Evolutionary conservation across 2,113 vertebrate genomes (phyloP), one percentile per base, ranked within the genome.

Genomic region (Microcebus lehilahytsara): DNA sequence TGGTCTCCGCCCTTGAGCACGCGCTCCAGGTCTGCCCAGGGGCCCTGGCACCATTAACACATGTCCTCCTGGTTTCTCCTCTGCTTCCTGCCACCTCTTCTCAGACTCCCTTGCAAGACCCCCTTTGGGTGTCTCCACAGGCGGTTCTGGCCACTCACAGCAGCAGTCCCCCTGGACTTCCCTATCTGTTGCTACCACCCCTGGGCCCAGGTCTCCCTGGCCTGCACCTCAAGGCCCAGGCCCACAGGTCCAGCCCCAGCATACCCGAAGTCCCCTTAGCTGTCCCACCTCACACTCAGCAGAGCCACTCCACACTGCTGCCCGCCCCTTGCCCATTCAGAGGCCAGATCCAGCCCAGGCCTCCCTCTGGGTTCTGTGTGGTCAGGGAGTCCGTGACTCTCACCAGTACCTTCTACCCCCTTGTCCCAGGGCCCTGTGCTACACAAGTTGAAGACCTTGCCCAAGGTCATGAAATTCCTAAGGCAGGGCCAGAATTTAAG

Each of bases 281-380:
- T 42, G 4, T 32, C 32, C 37, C 5, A 0, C 49, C 0, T 27
- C 2, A 0, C 3, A 2, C 58, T 34, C n/a, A 16, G 9, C 42
- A 7, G n/a, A 79, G 56, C 62, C 72, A n/a, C 22, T 27, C n/a
- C 20, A 12, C 9, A 0, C n/a, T 30, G 49, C 60, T 10, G 4
- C 49, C 74, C 23, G 0, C 49, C 56, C 62, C 51, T 14, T 49
- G 81, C 49, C 30, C 1, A 0, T 12, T 34, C 16, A 14, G 20
- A 3, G 3, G 16, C 53, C 37, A 27, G 13, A 17, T 3, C 16
- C 32, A 34, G 72, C n/a, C 6, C 0, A 0, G 12, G 51, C 85
- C 6, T 37, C 40, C 20, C 49, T 74, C 19, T 23, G 37, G 23
- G 23, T 78, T 64, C 89, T 85, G 16, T 9, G 23, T 2, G 17